Percentiles rank a stretch among this genome's conserved stretches.
These are phyloP conservation scores for Apocrypta bakeri DNA, from an alignment of 1,140 invertebrate species.

Conservation along the genomic window DNA sequence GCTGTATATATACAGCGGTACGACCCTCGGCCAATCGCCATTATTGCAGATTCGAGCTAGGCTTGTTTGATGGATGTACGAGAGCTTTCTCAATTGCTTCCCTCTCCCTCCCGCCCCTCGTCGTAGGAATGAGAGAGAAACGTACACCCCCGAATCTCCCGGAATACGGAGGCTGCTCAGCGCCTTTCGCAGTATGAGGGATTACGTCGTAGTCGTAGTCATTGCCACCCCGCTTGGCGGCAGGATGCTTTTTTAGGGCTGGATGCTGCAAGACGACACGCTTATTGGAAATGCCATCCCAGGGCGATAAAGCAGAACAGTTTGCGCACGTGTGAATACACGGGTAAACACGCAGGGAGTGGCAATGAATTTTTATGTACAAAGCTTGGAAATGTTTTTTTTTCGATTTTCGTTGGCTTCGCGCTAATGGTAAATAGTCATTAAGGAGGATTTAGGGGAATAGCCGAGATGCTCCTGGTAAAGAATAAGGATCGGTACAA, in stretches of 20 bases:
- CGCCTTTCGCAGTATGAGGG: slow-evolving; percentile 24
- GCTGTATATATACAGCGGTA: not conserved
- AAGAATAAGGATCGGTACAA: not conserved
- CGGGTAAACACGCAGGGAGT: not conserved
- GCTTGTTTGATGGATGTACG: slow-evolving; percentile 40
- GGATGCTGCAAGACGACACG: slow-evolving; percentile 7
- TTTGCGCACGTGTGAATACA: slow-evolving; percentile 38
- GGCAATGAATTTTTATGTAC: slow-evolving; percentile 35
- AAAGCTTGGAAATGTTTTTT: not conserved
- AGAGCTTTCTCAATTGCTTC: slow-evolving; percentile 37
- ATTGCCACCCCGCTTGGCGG: slow-evolving; percentile 15
- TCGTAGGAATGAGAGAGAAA: not conserved
- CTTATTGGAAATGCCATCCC: slow-evolving; percentile 45
- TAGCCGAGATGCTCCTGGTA: not conserved
- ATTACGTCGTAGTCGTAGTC: slow-evolving; percentile 34
- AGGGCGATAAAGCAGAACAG: not conserved
- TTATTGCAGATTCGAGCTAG: slow-evolving; percentile 48
- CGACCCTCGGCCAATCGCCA: slow-evolving; percentile 46
- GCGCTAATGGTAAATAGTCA: slow-evolving; percentile 27
- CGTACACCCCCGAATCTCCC: not conserved
- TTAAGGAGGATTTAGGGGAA: not conserved
- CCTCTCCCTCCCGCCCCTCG: not conserved
- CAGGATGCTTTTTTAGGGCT: not conserved
- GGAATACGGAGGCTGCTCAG: not conserved
- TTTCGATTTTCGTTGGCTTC: not conserved